phyloP scores from a whole-genome alignment of 2,888 invertebrate genomes.

The Argynnis bischoffii region DNA sequence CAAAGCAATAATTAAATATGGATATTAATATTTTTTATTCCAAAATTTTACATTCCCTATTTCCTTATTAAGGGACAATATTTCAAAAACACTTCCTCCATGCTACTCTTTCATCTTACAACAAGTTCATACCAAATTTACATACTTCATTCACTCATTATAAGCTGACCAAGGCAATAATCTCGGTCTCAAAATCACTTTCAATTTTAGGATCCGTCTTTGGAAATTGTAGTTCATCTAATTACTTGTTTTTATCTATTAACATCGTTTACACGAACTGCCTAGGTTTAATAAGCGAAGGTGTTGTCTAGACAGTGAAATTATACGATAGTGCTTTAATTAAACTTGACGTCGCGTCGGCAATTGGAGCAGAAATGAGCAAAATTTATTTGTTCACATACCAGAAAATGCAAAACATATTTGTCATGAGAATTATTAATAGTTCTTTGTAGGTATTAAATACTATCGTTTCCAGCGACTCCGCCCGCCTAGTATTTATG shows the following conservation, averaged over 20 bases:
- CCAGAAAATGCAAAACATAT: constrained; percentile 36
- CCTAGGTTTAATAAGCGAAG: constrained; percentile 44
- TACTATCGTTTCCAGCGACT: not conserved
- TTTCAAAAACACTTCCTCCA: too few species aligned
- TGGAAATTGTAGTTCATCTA: constrained; percentile 65
- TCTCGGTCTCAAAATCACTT: constrained; percentile 65
- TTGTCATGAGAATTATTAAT: constrained; percentile 24
- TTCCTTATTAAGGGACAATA: too few species aligned
- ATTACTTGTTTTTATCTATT: constrained; percentile 59
- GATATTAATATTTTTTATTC: too few species aligned
- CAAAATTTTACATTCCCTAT: too few species aligned
- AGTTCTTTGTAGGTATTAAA: constrained; percentile 1
- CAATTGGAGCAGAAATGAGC: constrained; percentile 59
- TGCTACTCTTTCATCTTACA: too few species aligned
- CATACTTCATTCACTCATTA: constrained; percentile 9
- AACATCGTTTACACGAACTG: constrained; percentile 27
- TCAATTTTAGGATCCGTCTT: constrained; percentile 57
- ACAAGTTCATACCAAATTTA: too few species aligned
- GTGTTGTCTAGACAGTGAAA: constrained; percentile 64
- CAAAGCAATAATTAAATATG: too few species aligned
- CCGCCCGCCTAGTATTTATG: too few species aligned
- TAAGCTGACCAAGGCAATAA: constrained; percentile 37
- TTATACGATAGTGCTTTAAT: constrained; percentile 61
- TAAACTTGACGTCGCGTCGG: constrained; percentile 52
- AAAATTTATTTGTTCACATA: constrained; percentile 44